Percentiles rank a stretch among this genome's conserved stretches.
phyloP scores from a whole-genome alignment of 2,888 invertebrate species.

The Callyntrura guangdongensis region DNA sequence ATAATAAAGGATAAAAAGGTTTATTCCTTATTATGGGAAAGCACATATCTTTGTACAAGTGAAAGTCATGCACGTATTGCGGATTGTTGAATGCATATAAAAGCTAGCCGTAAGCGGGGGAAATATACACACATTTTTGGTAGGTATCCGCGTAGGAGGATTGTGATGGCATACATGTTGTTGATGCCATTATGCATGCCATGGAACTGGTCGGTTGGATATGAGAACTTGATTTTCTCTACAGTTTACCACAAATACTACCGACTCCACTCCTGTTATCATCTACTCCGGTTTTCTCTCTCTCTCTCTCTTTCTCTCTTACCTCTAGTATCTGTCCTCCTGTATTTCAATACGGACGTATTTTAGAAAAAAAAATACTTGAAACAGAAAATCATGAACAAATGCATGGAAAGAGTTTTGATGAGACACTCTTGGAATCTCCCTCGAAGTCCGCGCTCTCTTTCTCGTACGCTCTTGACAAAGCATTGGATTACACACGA shows the following conservation, averaged over 20 bases:
- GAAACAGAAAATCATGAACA: slow-evolving; percentile 53
- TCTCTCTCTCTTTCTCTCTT: neutral
- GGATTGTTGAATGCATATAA: slow-evolving; percentile 24
- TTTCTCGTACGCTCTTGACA: neutral
- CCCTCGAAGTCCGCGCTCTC: slow-evolving; percentile 7
- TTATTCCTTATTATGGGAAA: neutral
- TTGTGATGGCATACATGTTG: slow-evolving; percentile 37
- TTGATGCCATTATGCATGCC: slow-evolving; percentile 41
- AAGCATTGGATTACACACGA: neutral
- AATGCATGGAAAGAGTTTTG: slow-evolving; percentile 61
- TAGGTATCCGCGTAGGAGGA: slow-evolving; percentile 1
- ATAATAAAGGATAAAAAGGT: slow-evolving; percentile 35
- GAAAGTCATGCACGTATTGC: neutral
- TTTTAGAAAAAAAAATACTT: slow-evolving; percentile 10
- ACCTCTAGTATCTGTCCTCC: neutral
- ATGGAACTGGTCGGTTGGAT: slow-evolving; percentile 45
- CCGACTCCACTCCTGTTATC: neutral
- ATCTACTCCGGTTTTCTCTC: neutral
- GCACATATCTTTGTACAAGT: neutral
- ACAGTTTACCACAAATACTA: neutral
- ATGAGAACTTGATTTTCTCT: slow-evolving; percentile 53
- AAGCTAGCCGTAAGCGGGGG: neutral
- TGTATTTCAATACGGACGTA: neutral
- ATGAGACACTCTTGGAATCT: slow-evolving; percentile 44
- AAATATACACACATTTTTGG: neutral